Conservation (phyloP, 1,140 invertebrate genomes). For the Caenorhabditis elegans region WBcel235 BX284603.4:6890001-6890500, state of each 20-base stretch:
- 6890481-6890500: not conserved
- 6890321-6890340: not conserved
- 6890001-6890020: not conserved
- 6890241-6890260: not conserved
- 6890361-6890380: not conserved
- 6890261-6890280: not conserved
- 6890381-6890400: not conserved
- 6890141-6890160: not conserved
- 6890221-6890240: not conserved
- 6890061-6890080: not conserved
- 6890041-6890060: not conserved
- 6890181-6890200: not conserved
- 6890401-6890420: not conserved
- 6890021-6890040: not conserved
- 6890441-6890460: conserved; percentile 8
- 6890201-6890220: not conserved
- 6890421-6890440: not conserved
- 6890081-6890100: not conserved
- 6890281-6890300: not conserved
- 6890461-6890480: not conserved
- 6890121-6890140: not conserved
- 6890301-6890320: not conserved
- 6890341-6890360: not conserved
- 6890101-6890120: conserved; percentile 14
- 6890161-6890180: not conserved